Evolutionary conservation across 2,113 vertebrate genomes (phyloP), one percentile per base, ranked within the genome.

Genomic region (Bombycilla garrulus): DNA sequence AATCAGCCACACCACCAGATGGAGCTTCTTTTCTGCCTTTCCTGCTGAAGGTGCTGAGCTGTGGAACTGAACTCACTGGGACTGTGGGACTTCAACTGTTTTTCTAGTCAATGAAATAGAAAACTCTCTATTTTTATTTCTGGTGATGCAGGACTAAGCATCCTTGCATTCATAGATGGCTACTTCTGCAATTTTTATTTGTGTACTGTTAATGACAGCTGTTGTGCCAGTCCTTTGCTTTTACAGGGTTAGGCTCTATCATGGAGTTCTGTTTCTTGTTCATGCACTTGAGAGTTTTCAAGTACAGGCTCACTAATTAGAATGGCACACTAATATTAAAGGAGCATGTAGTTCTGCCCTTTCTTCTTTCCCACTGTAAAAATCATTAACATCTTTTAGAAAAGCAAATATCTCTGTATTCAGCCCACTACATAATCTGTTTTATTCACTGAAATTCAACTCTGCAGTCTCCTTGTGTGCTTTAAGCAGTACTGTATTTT

Each of bases 1-100:
- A 80, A 83, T 88, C 79, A 62, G 64, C 96, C 91, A 95, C 76
- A 57, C 95, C 94, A 96, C 86, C 91, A 95, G 94, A 67, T 91
- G 94, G 94, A 94, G 95, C 83, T 89, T 74, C 56, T 88, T 86
- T 91, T 92, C 91, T 94, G 91, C 88, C 80, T 94, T 95, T 92
- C 28, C 83, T 19, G 4, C 57, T 36, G 44, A 35, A 90, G 65
- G 47, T 74, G 76, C 73, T 84, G 67, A 66, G 29, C 38, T 35
- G 35, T 33, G 76, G 57, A 58, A 76, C 31, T 61, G 83, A 93
- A 76, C 51, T 91, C 56, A 20, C 13, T 26, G 50, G 28, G 18
- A 35, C 40, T 31, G 38, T 53, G 60, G 21, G 15, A 78, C 36
- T 82, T 35, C 9, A 57, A 35, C 24, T 70, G 36, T 26, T 53